phyloP scores from a whole-genome alignment of 2,113 vertebrate species.

The Aegotheles bennettii region DNA sequence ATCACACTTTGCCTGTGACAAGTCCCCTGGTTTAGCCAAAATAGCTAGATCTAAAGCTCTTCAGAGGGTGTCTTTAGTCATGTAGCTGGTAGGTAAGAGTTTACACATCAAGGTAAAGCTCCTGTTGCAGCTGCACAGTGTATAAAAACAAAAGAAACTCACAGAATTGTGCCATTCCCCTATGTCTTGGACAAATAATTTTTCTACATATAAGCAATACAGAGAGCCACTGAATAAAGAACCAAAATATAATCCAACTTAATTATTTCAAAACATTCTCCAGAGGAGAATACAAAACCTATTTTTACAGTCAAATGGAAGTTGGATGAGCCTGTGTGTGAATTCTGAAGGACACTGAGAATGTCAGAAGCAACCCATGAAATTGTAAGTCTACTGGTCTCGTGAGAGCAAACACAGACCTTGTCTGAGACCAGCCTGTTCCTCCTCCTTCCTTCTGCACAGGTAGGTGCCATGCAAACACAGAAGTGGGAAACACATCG shows the following conservation, averaged over 20 bases:
- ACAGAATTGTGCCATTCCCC: not conserved
- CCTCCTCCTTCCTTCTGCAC: not conserved
- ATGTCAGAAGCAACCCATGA: not conserved
- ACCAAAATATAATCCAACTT: not conserved
- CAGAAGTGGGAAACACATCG: not conserved
- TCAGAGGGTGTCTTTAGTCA: fast-evolving
- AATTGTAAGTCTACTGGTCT: fast-evolving
- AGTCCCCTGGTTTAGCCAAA: not conserved
- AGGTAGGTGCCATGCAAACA: fast-evolving
- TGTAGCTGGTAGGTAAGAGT: not conserved
- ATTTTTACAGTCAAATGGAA: not conserved
- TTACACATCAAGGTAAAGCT: not conserved
- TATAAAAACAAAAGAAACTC: not conserved
- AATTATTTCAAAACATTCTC: not conserved
- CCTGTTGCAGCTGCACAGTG: not conserved
- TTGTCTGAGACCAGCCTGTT: not conserved
- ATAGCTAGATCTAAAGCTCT: not conserved
- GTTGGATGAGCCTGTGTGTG: not conserved
- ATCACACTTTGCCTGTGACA: not conserved
- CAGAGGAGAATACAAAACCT: not conserved
- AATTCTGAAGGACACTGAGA: not conserved
- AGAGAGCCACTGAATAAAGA: not conserved
- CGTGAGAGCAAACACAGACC: not conserved
- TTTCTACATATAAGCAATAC: not conserved
- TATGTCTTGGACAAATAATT: not conserved